Percentiles rank a stretch among this genome's conserved stretches.
phyloP scores from a whole-genome alignment of 2,113 vertebrate species.

The Eira barbara region DNA sequence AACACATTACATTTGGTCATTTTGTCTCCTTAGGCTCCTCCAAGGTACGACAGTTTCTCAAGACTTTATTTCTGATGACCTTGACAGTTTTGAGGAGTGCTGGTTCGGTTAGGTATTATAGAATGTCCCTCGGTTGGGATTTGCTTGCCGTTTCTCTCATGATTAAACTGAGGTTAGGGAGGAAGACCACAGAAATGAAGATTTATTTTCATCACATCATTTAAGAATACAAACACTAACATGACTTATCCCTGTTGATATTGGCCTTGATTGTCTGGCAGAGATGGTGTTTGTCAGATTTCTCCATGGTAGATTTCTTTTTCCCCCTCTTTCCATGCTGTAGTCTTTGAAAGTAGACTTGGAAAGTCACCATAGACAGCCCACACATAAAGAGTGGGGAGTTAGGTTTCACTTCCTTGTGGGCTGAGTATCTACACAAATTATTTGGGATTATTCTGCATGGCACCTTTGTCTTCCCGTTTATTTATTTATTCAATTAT shows the following conservation, averaged over 20 bases:
- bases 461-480: not conserved
- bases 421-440: not conserved
- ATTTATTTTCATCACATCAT: not conserved
- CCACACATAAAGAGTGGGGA: not conserved
- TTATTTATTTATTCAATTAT: not conserved
- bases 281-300: not conserved
- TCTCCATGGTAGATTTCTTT: not conserved
- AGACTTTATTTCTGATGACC: not conserved
- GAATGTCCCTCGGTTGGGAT: not conserved
- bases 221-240: not conserved
- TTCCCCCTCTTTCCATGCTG: not conserved
- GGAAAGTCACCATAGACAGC: not conserved
- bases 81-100: not conserved
- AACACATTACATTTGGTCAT: not conserved
- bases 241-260: not conserved
- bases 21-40: not conserved
- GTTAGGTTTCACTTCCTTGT: not conserved
- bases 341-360: not conserved
- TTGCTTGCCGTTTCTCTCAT: not conserved
- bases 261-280: not conserved
- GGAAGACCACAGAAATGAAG: not conserved
- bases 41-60: not conserved
- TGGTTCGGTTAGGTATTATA: not conserved
- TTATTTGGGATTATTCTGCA: not conserved
- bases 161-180: not conserved